Conservation (phyloP, 30 jellyfish, hydroid and myxozoan species). For the Nemopilema nomurai region DNA sequence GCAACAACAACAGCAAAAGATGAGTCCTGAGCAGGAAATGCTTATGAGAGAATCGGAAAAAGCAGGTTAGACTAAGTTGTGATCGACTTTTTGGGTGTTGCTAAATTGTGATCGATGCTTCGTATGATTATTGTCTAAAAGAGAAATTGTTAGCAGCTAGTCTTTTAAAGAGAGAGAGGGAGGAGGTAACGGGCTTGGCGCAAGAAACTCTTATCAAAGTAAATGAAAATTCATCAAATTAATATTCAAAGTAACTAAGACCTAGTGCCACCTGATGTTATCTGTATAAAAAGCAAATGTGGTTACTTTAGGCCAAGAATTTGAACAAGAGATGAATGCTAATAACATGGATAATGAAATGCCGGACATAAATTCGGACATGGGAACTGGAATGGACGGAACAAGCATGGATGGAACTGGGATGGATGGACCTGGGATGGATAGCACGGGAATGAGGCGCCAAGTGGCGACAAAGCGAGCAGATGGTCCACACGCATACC, state of each 20-base stretch:
- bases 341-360: slow-evolving; percentile 50
- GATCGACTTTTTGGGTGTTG: background rate
- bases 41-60: slow-evolving; percentile 57
- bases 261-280: background rate
- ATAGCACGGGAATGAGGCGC: background rate
- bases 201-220: too few species aligned
- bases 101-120: too few species aligned
- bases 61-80: slow-evolving; percentile 54
- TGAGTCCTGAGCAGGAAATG: slow-evolving; percentile 66
- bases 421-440: too few species aligned
- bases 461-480: background rate
- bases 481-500: slow-evolving; percentile 5
- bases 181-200: too few species aligned
- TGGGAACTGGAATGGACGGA: slow-evolving; percentile 5
- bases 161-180: too few species aligned
- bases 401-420: too few species aligned
- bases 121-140: too few species aligned
- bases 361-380: slow-evolving; percentile 51
- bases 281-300: background rate
- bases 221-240: too few species aligned
- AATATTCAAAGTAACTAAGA: too few species aligned
- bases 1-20: slow-evolving; percentile 33
- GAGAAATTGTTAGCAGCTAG: too few species aligned
- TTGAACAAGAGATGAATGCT: slow-evolving; percentile 63
- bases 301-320: slow-evolving; percentile 57